These are phyloP conservation scores for Druon quercuslanigerum DNA, from an alignment of 1,140 invertebrate genomes.

Conservation along the genomic window DNA sequence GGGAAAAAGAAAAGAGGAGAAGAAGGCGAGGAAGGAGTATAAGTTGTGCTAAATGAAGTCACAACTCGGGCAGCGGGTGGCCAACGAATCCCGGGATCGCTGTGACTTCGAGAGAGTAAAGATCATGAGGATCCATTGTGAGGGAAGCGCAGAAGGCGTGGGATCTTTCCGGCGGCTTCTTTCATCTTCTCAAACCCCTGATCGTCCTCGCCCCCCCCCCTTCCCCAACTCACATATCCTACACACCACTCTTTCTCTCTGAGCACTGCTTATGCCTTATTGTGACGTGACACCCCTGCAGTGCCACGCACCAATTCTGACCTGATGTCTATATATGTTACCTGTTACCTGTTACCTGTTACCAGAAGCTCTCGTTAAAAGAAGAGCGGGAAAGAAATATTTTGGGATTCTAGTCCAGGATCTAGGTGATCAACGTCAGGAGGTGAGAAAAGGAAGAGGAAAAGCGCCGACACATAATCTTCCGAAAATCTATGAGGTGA, in stretches of 20 bases:
- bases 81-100: constrained; percentile 62
- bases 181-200: constrained; percentile 65
- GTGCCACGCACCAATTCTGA: constrained; percentile 29
- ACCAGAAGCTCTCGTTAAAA: constrained; percentile 13
- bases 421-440: not conserved
- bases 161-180: constrained; percentile 67
- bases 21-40: constrained; percentile 16
- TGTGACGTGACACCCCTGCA: constrained; percentile 42
- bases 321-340: constrained; percentile 36
- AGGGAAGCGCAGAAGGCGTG: constrained; percentile 59
- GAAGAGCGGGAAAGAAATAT: not conserved
- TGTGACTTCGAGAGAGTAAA: constrained; percentile 52
- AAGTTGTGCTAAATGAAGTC: constrained; percentile 70
- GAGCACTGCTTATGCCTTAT: constrained; percentile 29
- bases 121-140: constrained; percentile 67
- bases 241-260: constrained; percentile 4
- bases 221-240: constrained; percentile 39
- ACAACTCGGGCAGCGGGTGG: constrained; percentile 72
- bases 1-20: constrained; percentile 19
- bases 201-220: constrained; percentile 34
- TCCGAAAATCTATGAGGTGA: not conserved
- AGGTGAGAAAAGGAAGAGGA: not conserved
- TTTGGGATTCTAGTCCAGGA: not conserved
- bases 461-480: not conserved
- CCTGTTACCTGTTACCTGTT: constrained; percentile 8